Percentiles rank a stretch among this genome's conserved stretches.
Conservation (phyloP, 2,888 invertebrate genomes). For the Abrostola tripartita region DNA sequence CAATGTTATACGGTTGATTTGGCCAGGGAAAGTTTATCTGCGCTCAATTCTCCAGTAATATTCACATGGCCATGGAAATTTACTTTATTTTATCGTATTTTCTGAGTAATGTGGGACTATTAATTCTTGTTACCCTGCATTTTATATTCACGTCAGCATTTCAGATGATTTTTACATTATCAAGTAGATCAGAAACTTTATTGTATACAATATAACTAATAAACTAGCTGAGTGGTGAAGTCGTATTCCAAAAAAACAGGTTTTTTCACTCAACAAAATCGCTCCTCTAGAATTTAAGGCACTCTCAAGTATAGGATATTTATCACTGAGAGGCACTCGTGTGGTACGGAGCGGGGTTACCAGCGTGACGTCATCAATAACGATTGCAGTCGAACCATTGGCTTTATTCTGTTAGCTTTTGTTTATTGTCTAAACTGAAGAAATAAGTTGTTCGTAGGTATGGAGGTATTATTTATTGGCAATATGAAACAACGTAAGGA, state of each 20-base stretch:
- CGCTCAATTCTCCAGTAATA: conserved; percentile 51
- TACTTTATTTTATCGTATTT: conserved; percentile 11
- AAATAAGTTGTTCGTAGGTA: background rate
- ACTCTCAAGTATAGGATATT: background rate
- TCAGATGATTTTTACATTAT: background rate
- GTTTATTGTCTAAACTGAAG: background rate
- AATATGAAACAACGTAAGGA: background rate
- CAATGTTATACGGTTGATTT: conserved; percentile 56
- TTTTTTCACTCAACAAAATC: background rate
- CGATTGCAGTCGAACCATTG: no score
- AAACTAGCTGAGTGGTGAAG: no score
- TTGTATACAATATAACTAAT: no score
- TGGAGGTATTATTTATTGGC: background rate
- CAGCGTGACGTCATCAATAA: conserved; percentile 2
- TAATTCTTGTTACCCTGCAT: background rate
- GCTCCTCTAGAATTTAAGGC: background rate
- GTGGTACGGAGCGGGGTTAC: background rate
- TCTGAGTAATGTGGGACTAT: background rate
- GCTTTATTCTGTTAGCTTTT: no score
- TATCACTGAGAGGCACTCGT: conserved; percentile 1
- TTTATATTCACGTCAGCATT: background rate
- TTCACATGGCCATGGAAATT: conserved; percentile 33
- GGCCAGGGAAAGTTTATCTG: conserved; percentile 52
- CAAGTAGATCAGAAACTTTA: background rate
- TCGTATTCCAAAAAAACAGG: background rate